Base-by-base conservation (phyloP, 2,113 vertebrate genomes). In the Spermophilus dauricus region DNA sequence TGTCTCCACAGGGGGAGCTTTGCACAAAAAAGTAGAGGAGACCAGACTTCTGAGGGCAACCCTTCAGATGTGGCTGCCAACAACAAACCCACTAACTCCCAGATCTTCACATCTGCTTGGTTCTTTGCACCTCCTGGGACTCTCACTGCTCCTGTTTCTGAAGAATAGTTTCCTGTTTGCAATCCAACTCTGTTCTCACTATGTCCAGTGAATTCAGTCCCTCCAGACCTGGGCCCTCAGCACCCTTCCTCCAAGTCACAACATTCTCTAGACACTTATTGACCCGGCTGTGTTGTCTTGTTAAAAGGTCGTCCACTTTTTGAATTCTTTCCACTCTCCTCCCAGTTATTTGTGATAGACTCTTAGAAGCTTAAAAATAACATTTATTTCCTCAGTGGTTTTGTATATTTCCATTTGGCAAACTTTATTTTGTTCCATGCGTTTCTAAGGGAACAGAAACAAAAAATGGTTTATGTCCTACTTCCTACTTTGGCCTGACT, bases 381-480 rank as follows among this genome's bases (percentile, higher is more conserved):
- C 96, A 97, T 86, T 92, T 95, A 96, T 97, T 98, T 97, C 96
- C 96, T 97, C 34, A 34, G 88, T 97, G 96, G 69, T 96, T 98
- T 97, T 96, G 87, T 97, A 70, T 96, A 96, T 98, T 97, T 98
- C 98, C 97, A 98, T 98, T 95, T 97, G 94, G 78, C 95, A 96
- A 95, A 96, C 70, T 94, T 94, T 95, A 97, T 97, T 98, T 98
- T 97, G 96, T 97, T 97, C 96, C 95, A 83, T 61, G 86, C 73
- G 96, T 98, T 97, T 97, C 97, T 98, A 98, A 97, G 96, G 97
- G 97, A 97, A 98, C 95, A 96, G 90, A 97, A 85, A 96, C 37
- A 58, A 95, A 95, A 97, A 98, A 97, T 96, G 97, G 96, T 95
- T 97, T 97, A 90, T 95, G 85, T 73, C 87, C 95, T 92, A 24